These are phyloP conservation scores for Rhopalosiphum nymphaeae DNA, from an alignment of 2,888 invertebrate species.

Conservation along the genomic window DNA sequence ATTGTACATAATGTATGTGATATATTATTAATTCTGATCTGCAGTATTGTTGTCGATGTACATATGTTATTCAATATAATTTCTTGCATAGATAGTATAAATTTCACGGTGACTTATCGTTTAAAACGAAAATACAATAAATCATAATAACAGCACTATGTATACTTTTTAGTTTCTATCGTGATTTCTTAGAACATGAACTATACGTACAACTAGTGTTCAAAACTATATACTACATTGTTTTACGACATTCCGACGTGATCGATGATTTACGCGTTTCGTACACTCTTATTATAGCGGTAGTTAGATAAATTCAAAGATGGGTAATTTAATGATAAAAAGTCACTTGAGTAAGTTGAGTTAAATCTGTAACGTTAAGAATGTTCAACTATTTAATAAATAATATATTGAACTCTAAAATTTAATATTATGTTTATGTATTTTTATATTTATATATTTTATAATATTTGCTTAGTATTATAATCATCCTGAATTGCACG, in stretches of 20 bases:
- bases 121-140: slow-evolving; percentile 20
- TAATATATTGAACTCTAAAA: too few relatives aligned
- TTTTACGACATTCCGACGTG: background rate
- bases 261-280: slow-evolving; percentile 35
- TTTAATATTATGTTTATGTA: background rate
- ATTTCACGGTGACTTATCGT: background rate
- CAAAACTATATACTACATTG: slow-evolving; percentile 28
- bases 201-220: background rate
- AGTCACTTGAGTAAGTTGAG: background rate
- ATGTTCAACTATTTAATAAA: background rate
- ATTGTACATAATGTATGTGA: background rate
- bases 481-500: background rate
- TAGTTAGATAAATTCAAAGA: background rate
- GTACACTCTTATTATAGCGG: background rate
- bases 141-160: slow-evolving; percentile 41
- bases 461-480: background rate
- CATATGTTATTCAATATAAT: background rate
- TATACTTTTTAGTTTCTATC: background rate
- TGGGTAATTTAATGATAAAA: background rate
- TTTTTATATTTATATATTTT: background rate
- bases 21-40: background rate
- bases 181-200: background rate
- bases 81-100: background rate
- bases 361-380: background rate
- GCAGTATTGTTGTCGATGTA: background rate